These are phyloP conservation scores for Nemotelus pantherinus DNA, from an alignment of 2,888 invertebrate genomes.

Conservation along the genomic window DNA sequence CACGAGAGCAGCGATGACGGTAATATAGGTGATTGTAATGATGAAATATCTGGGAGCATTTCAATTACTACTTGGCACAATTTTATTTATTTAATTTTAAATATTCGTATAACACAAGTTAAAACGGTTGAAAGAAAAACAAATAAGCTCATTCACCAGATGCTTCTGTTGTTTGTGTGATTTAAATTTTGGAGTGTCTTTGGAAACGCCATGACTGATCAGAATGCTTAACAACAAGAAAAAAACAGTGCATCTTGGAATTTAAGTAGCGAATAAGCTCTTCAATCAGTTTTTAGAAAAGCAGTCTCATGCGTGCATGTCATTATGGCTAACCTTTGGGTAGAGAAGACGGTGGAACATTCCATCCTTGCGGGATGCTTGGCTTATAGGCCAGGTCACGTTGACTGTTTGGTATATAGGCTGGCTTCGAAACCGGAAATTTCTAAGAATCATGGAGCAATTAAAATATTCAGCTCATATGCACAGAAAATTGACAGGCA, in stretches of 20 bases:
- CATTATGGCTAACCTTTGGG: constrained; percentile 59
- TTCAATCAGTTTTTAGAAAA: too few relatives aligned
- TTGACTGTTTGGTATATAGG: constrained; percentile 54
- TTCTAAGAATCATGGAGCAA: constrained; percentile 21
- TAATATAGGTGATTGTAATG: constrained; percentile 22
- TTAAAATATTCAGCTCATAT: background rate
- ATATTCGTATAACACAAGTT: too few relatives aligned
- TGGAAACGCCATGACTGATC: too few relatives aligned
- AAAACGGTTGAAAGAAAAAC: too few relatives aligned
- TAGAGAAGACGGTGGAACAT: constrained; percentile 60
- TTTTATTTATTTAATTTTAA: background rate
- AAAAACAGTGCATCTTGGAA: too few relatives aligned
- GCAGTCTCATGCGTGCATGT: too few relatives aligned
- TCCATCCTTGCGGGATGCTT: constrained; percentile 64
- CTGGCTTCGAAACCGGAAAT: constrained; percentile 32
- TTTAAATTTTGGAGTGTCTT: too few relatives aligned
- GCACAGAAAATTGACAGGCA: background rate
- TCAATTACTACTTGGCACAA: constrained; percentile 12
- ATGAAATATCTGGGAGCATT: constrained; percentile 29
- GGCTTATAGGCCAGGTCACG: constrained; percentile 64
- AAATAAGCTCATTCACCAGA: too few relatives aligned
- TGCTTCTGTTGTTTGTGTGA: too few relatives aligned
- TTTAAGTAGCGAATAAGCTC: too few relatives aligned
- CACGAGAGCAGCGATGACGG: constrained; percentile 23
- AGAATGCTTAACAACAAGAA: too few relatives aligned